These are phyloP conservation scores for Novumbra hubbsi DNA, from an alignment of 2,797 vertebrate genomes.

Conservation along the genomic window DNA sequence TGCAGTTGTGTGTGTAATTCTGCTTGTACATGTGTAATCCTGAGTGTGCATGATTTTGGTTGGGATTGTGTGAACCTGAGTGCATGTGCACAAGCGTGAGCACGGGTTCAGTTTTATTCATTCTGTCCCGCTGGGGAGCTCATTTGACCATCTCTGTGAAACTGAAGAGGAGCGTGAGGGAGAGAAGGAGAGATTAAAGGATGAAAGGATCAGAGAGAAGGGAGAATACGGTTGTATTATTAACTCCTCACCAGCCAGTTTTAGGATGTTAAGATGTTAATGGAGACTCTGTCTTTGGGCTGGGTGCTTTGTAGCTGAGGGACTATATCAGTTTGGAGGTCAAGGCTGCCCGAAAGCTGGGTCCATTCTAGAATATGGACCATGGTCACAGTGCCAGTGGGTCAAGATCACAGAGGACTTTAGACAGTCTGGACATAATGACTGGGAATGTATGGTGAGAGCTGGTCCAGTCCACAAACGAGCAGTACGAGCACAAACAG, in stretches of 20 bases:
- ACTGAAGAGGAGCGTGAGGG: slow-evolving; percentile 18
- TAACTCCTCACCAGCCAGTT: slow-evolving; percentile 18
- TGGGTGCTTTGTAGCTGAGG: neutral
- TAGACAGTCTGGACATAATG: too few species aligned
- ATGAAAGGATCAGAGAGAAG: neutral
- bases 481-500: too few species aligned
- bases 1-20: neutral
- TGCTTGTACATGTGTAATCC: neutral
- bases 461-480: too few species aligned
- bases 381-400: too few species aligned
- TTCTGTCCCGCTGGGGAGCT: slow-evolving; percentile 13
- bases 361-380: too few species aligned
- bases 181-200: neutral
- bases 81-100: neutral
- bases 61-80: too few species aligned
- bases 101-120: slow-evolving; percentile 1
- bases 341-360: neutral
- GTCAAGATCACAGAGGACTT: too few species aligned
- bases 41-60: neutral
- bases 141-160: slow-evolving; percentile 33
- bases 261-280: slow-evolving; percentile 23
- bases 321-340: neutral
- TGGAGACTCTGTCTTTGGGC: slow-evolving; percentile 11
- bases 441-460: too few species aligned
- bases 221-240: slow-evolving; percentile 16